These are phyloP conservation scores for Parnassius mnemosyne DNA, from an alignment of 2,888 invertebrate species.

Conservation along the genomic window DNA sequence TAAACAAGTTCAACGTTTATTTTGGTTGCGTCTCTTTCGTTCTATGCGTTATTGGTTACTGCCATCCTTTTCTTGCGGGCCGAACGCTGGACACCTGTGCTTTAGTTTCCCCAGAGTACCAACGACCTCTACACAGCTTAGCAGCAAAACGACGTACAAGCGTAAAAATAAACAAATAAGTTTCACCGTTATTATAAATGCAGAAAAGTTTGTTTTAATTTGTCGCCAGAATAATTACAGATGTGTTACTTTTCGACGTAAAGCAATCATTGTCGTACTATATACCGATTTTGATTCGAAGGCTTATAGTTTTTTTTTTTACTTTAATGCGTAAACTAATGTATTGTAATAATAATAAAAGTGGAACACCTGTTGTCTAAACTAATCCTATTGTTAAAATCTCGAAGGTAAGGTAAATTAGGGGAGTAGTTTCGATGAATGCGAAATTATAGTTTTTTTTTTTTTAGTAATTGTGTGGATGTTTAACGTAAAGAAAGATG, in stretches of 20 bases:
- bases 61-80: constrained; percentile 56
- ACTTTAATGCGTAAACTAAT: constrained; percentile 71
- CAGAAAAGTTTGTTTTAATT: constrained; percentile 42
- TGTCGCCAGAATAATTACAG: constrained; percentile 49
- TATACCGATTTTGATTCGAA: constrained; percentile 77
- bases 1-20: constrained; percentile 80
- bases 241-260: constrained; percentile 71
- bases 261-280: constrained; percentile 73
- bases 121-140: constrained; percentile 70
- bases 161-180: constrained; percentile 39
- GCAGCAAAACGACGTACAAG: constrained; percentile 54
- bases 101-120: constrained; percentile 80
- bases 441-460: constrained; percentile 51
- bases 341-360: constrained; percentile 74
- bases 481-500: not conserved
- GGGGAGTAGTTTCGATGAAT: constrained; percentile 37
- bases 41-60: constrained; percentile 41
- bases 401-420: constrained; percentile 55
- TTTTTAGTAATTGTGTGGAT: constrained; percentile 18
- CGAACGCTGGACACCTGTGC: constrained; percentile 81
- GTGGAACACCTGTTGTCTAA: constrained; percentile 69
- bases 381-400: constrained; percentile 66
- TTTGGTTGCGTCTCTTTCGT: constrained; percentile 72
- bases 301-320: constrained; percentile 55
- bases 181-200: constrained; percentile 40